Evolutionary conservation across 2,888 invertebrate species (phyloP).

Genomic region (Xanthostigma xanthostigma): DNA sequence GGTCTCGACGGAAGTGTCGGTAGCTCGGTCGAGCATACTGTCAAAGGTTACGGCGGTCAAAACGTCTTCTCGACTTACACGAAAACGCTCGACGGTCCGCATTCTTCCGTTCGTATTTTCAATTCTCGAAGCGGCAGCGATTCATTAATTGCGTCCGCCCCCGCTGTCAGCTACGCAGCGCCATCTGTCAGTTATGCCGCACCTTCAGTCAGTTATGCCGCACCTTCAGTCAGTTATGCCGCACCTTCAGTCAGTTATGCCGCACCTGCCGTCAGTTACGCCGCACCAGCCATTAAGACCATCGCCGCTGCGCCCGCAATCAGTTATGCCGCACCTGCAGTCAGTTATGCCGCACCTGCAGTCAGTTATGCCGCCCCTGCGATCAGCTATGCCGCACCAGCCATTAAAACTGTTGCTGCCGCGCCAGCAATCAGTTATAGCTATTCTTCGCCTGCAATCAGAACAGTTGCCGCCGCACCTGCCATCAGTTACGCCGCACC

Average conservation of each 20-base stretch:
- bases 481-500: constrained; percentile 14
- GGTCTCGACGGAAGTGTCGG: constrained; percentile 5
- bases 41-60: constrained; percentile 21
- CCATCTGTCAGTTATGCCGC: background rate
- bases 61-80: constrained; percentile 20
- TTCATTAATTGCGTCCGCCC: constrained; percentile 3
- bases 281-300: constrained; percentile 1
- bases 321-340: constrained; percentile 12
- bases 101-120: constrained; percentile 8
- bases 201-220: constrained; percentile 9
- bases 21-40: constrained; percentile 20
- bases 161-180: constrained; percentile 1
- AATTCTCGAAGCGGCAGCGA: constrained; percentile 5
- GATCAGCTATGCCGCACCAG: constrained; percentile 2
- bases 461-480: background rate
- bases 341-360: background rate
- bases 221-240: constrained; percentile 2
- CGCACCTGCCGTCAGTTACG: constrained; percentile 8
- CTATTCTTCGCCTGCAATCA: background rate
- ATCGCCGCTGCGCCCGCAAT: constrained; percentile 11
- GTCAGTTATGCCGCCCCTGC: constrained; percentile 11
- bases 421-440: constrained; percentile 1
- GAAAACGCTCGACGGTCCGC: constrained; percentile 19
- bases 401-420: background rate
- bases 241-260: constrained; percentile 1